phyloP scores from a whole-genome alignment of 2,888 invertebrate species.

The Apocheima hispidaria region DNA sequence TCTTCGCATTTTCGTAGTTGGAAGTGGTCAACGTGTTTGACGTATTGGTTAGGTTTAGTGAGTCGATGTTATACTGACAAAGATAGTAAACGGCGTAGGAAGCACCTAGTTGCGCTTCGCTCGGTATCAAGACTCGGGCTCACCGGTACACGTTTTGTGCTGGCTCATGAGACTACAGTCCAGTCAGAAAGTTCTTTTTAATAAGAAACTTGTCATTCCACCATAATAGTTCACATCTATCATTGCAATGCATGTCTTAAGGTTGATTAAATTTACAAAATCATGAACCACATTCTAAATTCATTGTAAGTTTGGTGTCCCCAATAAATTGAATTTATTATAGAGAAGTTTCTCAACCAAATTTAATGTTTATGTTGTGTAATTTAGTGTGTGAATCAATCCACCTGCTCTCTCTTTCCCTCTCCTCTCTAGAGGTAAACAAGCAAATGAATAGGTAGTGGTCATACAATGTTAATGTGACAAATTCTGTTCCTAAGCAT shows the following conservation, averaged over 20 bases:
- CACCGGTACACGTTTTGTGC: background rate
- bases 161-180: background rate
- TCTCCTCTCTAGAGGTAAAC: conserved; percentile 25
- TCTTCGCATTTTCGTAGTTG: conserved; percentile 46
- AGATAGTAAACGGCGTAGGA: background rate
- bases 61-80: conserved; percentile 42
- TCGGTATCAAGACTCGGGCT: background rate
- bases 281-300: background rate
- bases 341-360: background rate
- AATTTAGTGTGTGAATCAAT: conserved; percentile 4
- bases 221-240: background rate
- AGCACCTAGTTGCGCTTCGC: background rate
- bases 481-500: background rate
- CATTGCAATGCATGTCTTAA: background rate
- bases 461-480: background rate
- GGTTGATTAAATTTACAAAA: background rate
- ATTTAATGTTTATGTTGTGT: conserved; percentile 28
- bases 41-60: conserved; percentile 61
- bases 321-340: background rate
- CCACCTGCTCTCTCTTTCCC: conserved; percentile 23
- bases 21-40: conserved; percentile 67
- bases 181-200: background rate
- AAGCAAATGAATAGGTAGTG: conserved; percentile 13
- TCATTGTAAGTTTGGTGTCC: background rate
- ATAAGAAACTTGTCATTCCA: background rate